These are phyloP conservation scores for Esox lucius DNA, from an alignment of 2,797 vertebrate genomes.

Conservation along the genomic window DNA sequence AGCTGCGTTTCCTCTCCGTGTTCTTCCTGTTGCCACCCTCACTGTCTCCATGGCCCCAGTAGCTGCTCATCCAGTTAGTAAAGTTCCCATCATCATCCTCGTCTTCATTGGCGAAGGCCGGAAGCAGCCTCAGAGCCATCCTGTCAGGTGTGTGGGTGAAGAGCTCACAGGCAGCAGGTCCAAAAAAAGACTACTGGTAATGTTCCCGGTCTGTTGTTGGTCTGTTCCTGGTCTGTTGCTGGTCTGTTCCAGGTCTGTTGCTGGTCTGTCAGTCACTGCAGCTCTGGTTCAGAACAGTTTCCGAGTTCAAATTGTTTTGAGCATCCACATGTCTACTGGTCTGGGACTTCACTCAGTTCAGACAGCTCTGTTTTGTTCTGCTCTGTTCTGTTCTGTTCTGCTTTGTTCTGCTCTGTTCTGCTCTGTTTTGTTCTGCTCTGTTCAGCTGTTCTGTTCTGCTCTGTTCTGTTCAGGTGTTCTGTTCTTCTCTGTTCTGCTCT, in stretches of 20 bases:
- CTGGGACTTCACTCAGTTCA: background rate
- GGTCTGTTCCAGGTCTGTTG: constrained; percentile 2
- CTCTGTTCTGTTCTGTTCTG: too few relatives aligned
- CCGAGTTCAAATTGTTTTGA: background rate
- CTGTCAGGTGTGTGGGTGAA: constrained; percentile 38
- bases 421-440: too few relatives aligned
- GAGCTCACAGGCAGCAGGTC: constrained; percentile 43
- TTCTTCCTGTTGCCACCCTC: constrained; percentile 47
- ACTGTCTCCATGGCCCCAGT: constrained; percentile 86
- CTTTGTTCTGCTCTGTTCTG: too few relatives aligned
- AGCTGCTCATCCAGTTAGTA: constrained; percentile 98
- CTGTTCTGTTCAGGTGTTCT: too few relatives aligned
- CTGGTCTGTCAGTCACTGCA: background rate
- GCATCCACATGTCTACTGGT: background rate
- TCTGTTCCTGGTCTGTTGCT: constrained; percentile 1
- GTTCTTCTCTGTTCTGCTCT: too few relatives aligned
- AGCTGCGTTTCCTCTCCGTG: constrained; percentile 77
- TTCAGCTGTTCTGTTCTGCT: too few relatives aligned
- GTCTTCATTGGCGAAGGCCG: constrained; percentile 81
- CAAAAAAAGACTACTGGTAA: background rate
- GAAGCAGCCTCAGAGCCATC: constrained; percentile 74
- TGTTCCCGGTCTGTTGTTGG: constrained; percentile 1
- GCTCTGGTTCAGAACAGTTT: background rate
- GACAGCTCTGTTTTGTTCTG: background rate
- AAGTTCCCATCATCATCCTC: constrained; percentile 93